Conservation (phyloP, 2,888 invertebrate genomes). For the Amphiduros pacificus region DNA sequence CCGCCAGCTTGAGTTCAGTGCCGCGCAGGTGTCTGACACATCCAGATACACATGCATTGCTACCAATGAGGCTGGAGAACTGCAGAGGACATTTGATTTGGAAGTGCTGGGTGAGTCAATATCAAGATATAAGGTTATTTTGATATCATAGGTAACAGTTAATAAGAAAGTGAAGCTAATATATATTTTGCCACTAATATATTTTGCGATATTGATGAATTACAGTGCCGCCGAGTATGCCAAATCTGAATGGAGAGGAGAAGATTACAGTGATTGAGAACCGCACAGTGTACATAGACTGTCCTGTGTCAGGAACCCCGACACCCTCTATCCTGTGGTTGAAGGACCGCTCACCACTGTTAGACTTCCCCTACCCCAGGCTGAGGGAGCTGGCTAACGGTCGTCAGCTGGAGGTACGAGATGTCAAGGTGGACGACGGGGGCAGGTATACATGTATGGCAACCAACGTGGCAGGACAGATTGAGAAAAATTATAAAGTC, state of each 20-base stretch:
- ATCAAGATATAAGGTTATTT: too few relatives aligned
- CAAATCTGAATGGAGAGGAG: conserved; percentile 7
- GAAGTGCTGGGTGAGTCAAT: conserved; percentile 49
- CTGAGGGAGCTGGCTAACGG: conserved; percentile 45
- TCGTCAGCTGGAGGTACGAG: conserved; percentile 42
- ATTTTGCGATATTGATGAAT: not conserved
- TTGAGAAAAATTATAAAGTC: conserved; percentile 56
- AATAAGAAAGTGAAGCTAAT: too few relatives aligned
- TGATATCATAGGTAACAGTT: too few relatives aligned
- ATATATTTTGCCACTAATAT: too few relatives aligned
- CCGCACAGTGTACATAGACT: conserved; percentile 52
- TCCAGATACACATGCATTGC: conserved; percentile 62
- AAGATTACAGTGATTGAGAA: conserved; percentile 53
- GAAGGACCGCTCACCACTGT: conserved; percentile 39
- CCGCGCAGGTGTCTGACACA: conserved; percentile 50
- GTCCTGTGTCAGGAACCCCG: conserved; percentile 57
- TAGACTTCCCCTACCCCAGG: conserved; percentile 46
- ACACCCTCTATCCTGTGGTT: conserved; percentile 59
- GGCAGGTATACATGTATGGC: conserved; percentile 62
- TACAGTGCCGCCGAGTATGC: conserved; percentile 31
- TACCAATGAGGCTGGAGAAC: conserved; percentile 61
- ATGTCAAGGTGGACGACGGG: conserved; percentile 50
- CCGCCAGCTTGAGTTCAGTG: conserved; percentile 42
- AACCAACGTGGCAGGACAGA: conserved; percentile 61
- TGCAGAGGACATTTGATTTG: conserved; percentile 52